Evolutionary conservation across 2,797 vertebrate genomes (phyloP), one percentile per base, ranked within the genome.

Genomic region (Chloroceryle inda): DNA sequence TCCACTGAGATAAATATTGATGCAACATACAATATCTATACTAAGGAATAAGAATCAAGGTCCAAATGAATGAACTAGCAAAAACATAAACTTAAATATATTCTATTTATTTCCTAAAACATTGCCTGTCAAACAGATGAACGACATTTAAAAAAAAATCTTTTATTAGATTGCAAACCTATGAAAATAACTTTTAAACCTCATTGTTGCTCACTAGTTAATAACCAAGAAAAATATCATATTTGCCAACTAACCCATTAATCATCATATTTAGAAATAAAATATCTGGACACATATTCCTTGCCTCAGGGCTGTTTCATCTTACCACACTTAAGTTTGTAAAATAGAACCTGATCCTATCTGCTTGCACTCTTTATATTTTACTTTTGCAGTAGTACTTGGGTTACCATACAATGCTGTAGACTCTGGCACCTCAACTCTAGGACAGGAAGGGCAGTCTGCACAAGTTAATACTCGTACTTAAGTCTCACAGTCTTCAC

Each of bases 181-280:
- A 61, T 63, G 55, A 95, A 94, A 94, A 82, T 50, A 94, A 93
- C 9, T 92, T 95, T 94, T 77, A 94, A 97, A 94, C 20, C 13
- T 78, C 78, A 63, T 71, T 92, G 85, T 47, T 96, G 59, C 75
- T 91, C 62, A 85, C 68, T 82, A 96, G 63, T 94, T 95, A 95
- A 85, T 89, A 89, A 80, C 24, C 22, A 47, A 91, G 35, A 95
- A 96, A 96, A 91, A 58, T 33, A 96, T 85, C 47, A 95, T 35
- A 67, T 89, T 85, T 56, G 22, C 15, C 96, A 96, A 95, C 59
- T 69, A 96, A 83, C 50, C 17, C 55, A 92, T 94, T 94, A 96
- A 95, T 88, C 94, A 38, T 78, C 64, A 92, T 61, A 90, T 93
- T 93, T 88, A 86, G 68, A 63, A 94, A 95, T 93, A 96, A 94